These are phyloP conservation scores for Strix aluco DNA, from an alignment of 2,113 vertebrate species.

Conservation along the genomic window DNA sequence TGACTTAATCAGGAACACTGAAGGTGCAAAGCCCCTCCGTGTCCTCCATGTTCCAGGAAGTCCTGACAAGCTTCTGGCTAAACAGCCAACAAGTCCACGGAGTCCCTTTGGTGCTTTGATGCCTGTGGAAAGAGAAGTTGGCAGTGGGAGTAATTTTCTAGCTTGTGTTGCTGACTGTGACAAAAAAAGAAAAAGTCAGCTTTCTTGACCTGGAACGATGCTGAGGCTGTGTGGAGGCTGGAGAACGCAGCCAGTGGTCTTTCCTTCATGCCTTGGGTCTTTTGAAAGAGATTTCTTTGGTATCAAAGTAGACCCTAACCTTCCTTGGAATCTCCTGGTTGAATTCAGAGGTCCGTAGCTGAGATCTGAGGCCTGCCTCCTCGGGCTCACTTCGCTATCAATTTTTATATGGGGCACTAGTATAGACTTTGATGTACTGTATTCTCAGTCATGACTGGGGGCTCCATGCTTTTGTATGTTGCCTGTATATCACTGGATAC, in stretches of 20 bases:
- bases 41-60: not conserved
- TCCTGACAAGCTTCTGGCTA: not conserved
- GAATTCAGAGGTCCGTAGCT: not conserved
- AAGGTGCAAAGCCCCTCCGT: not conserved
- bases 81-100: not conserved
- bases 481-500: not conserved
- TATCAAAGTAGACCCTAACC: not conserved
- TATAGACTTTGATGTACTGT: not conserved
- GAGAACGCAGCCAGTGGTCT: not conserved
- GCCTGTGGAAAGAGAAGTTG: not conserved
- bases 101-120: not conserved
- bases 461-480: not conserved
- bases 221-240: not conserved
- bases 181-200: not conserved
- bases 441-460: not conserved
- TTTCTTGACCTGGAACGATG: not conserved
- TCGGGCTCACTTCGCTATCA: not conserved
- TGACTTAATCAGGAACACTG: not conserved
- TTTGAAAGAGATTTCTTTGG: not conserved
- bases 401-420: not conserved
- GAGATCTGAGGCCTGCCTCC: not conserved
- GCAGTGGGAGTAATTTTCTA: not conserved
- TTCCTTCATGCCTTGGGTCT: not conserved
- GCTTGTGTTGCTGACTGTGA: not conserved
- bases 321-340: not conserved